Conservation (phyloP, 2,113 vertebrate genomes). For the Talpa occidentalis region DNA sequence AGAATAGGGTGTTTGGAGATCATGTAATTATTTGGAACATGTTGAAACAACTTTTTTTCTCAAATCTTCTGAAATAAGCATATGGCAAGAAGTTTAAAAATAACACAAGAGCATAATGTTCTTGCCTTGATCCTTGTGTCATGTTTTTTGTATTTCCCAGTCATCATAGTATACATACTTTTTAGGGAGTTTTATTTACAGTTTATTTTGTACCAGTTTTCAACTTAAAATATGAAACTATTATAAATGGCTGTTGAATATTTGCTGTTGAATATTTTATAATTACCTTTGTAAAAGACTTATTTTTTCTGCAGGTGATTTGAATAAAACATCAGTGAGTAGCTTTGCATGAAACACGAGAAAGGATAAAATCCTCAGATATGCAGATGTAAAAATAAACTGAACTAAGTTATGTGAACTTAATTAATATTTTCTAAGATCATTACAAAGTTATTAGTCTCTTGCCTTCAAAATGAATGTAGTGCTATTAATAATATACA, state of each 20-base stretch:
- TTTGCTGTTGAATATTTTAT: not conserved
- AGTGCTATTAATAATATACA: not conserved
- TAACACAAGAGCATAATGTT: not conserved
- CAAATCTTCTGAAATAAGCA: not conserved
- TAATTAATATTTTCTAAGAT: not conserved
- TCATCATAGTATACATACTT: not conserved
- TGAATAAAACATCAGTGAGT: not conserved
- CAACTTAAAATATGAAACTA: not conserved
- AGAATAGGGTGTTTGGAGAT: not conserved
- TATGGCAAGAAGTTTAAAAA: not conserved
- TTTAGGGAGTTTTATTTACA: not conserved
- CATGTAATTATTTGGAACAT: not conserved
- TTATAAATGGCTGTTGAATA: not conserved
- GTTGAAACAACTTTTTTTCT: not conserved
- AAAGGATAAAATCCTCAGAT: not conserved
- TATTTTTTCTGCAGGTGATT: not conserved
- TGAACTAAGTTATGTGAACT: not conserved
- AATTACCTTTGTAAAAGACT: not conserved
- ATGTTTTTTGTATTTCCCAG: not conserved
- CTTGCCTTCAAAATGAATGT: not conserved
- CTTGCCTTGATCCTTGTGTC: rapidly evolving
- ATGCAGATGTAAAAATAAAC: not conserved
- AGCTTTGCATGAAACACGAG: not conserved
- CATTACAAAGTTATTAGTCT: not conserved
- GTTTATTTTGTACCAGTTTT: constrained; percentile 31